Conservation (phyloP, 2,888 invertebrate species). For the Allolobophora icterica region DNA sequence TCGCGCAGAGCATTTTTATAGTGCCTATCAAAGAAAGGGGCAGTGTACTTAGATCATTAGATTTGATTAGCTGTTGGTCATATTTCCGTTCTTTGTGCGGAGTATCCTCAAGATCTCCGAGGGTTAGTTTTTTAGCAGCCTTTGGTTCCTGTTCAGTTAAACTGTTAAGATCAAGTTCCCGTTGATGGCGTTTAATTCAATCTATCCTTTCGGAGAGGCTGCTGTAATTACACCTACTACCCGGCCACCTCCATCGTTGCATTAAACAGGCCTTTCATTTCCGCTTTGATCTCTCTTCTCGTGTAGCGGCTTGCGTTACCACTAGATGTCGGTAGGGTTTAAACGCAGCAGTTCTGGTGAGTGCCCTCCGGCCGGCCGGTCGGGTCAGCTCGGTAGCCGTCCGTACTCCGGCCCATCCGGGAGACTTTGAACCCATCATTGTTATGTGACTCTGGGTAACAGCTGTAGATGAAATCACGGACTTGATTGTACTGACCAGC, state of each 20-base stretch:
- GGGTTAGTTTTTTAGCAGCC: background rate
- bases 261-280: slow-evolving; percentile 1
- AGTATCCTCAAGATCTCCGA: background rate
- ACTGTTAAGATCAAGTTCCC: background rate
- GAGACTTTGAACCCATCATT: background rate
- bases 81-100: background rate
- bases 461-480: background rate
- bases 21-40: background rate
- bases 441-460: background rate
- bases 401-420: background rate
- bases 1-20: too few species aligned
- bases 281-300: background rate
- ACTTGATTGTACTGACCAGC: background rate
- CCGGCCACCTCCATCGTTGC: background rate
- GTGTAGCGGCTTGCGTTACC: background rate
- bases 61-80: background rate
- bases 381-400: background rate
- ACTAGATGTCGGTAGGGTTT: background rate
- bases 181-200: background rate
- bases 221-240: background rate
- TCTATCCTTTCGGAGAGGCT: background rate
- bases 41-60: background rate
- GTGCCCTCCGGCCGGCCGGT: background rate
- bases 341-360: background rate
- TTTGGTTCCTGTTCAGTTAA: background rate